Evolutionary conservation across 2,797 vertebrate genomes (phyloP), one percentile per base, ranked within the genome.

Genomic region (Mergus octosetaceus): DNA sequence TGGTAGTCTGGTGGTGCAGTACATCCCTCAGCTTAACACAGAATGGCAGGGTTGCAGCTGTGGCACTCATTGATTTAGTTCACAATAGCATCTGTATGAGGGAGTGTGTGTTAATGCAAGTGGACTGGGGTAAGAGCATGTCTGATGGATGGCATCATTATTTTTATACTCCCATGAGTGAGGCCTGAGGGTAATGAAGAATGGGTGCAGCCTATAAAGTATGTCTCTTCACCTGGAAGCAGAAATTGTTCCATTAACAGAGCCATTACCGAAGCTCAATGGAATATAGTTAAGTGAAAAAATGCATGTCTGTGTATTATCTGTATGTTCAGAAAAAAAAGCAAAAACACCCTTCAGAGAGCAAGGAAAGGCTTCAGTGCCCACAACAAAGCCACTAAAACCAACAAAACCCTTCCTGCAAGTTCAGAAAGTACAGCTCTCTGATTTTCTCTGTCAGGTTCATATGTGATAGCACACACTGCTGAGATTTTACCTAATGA

Each of bases 31-130:
- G 32, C 34, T 79, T 60, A 39, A 38, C 30, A 15, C 1, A 0
- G 3, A 0, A 0, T 19, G 11, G 47, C n/a, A 22, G 16, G 30
- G 9, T 24, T 58, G 66, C 41, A 58, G 54, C 28, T 84, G 34
- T 0, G 0, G 24, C 47, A 6, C 10, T 25, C 13, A 70, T 41
- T 25, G 18, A 9, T 65, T 71, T 74, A 51, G n/a, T 74, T 78
- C 45, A n/a, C 32, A 74, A n/a, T 16, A 47, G 39, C 24, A 30
- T 66, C 62, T 83, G 45, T 28, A 0, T 0, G 36, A 82, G 57
- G 27, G 21, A 36, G 18, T 25, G 18, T 21, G 11, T 47, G 11
- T 62, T 68, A 22, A 8, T 92, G 69, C 39, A 75, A 79, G 25
- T 30, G 30, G 30, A 19, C 28, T 51, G 41, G n/a, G 21, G 51